A percentile compares a stretch with the other conserved stretches of the same genome.
phyloP scores from a whole-genome alignment of 2,113 vertebrate species.

The Muscicapa adusta region DNA sequence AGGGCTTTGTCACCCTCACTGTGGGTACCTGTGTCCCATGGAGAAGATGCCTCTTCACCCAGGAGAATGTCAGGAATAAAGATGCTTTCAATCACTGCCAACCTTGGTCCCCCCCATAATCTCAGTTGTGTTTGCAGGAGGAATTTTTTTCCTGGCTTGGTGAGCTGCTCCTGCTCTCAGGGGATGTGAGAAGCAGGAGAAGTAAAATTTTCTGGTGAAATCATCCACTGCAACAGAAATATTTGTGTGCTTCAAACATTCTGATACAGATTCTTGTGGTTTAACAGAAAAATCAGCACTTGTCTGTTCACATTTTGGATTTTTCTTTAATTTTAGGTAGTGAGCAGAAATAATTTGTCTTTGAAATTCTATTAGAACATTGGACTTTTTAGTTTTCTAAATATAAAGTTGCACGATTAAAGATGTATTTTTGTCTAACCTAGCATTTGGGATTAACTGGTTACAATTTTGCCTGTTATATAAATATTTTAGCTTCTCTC shows the following conservation, averaged over 20 bases:
- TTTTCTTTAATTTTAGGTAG: background rate
- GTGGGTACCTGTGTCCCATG: background rate
- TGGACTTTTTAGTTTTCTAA: background rate
- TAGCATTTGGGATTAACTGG: background rate
- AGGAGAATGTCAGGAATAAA: background rate
- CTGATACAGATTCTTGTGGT: background rate
- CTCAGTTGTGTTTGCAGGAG: background rate
- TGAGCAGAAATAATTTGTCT: background rate
- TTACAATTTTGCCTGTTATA: background rate
- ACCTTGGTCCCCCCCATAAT: background rate
- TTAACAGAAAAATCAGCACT: background rate
- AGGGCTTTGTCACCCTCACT: background rate
- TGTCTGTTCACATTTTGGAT: background rate
- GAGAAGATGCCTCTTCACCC: background rate
- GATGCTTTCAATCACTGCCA: background rate
- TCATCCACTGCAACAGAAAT: background rate
- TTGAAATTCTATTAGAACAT: background rate
- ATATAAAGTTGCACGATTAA: background rate
- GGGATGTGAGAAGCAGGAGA: background rate
- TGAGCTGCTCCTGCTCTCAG: background rate
- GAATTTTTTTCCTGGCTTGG: background rate
- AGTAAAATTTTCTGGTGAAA: background rate
- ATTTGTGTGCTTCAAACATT: background rate
- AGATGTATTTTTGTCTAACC: background rate
- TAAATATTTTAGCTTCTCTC: background rate